These are phyloP conservation scores for Ceratosolen solmsi DNA, from an alignment of 1,140 invertebrate genomes.

Conservation along the genomic window DNA sequence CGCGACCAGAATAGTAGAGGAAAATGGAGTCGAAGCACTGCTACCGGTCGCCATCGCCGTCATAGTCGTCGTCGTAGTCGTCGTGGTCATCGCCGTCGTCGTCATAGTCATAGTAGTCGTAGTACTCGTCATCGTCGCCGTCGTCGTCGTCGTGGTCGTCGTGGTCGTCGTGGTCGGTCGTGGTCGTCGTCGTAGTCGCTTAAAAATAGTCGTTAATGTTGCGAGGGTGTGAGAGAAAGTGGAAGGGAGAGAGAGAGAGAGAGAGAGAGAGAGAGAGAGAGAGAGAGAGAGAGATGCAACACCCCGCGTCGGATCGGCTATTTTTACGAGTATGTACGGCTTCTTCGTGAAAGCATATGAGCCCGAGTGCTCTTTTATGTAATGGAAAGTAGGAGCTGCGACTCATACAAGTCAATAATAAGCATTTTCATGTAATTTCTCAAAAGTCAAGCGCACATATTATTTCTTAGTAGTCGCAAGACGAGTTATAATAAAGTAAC, in stretches of 20 bases:
- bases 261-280: slow-evolving; percentile 10
- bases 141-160: background rate
- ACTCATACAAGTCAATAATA: background rate
- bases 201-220: slow-evolving; percentile 49
- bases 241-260: slow-evolving; percentile 2
- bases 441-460: too few relatives aligned
- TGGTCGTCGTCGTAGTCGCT: slow-evolving; percentile 5
- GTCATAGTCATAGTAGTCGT: background rate
- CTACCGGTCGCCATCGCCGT: background rate
- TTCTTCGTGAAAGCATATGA: background rate
- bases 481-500: too few relatives aligned
- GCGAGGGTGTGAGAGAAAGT: background rate
- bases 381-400: background rate
- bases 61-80: too few relatives aligned
- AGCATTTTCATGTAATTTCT: too few relatives aligned
- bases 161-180: background rate
- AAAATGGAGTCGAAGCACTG: background rate
- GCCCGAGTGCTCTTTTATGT: slow-evolving; percentile 33
- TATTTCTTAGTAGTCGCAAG: too few relatives aligned
- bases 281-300: slow-evolving; percentile 2
- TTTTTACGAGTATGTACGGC: slow-evolving; percentile 37
- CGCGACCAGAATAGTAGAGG: slow-evolving; percentile 31
- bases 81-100: background rate
- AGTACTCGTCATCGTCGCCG: background rate
- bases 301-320: slow-evolving; percentile 36